Evolutionary conservation across 2,888 invertebrate species (phyloP), one percentile per base, ranked within the genome.

Genomic region (Hirudinaria manillensis): DNA sequence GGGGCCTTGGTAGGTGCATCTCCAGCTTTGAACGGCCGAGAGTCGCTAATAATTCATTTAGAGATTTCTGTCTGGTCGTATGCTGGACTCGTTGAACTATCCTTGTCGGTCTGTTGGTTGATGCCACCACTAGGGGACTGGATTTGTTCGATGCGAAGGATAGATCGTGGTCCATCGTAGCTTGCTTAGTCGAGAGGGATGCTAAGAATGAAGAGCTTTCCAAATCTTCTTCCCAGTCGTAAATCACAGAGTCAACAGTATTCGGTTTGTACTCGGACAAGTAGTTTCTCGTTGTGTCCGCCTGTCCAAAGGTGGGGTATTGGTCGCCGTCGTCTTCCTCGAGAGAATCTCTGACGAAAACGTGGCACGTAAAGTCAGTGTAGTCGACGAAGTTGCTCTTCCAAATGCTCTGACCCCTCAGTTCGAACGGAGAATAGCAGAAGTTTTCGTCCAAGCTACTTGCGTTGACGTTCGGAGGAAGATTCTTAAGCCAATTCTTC

Each of bases 401-500:
- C 29, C 55, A 51, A 24, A 78, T 65, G 19, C 74, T 38, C 38
- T 74, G 66, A 6, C 70, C 66, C 27, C 77, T 72, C 56, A 78
- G 53, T 4, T 56, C 38, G 21, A 70, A 19, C 13, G 78, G 78
- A 21, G 78, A 76, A 34, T 72, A 75, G 68, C 78, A 78, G 55
- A 21, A 61, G 51, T 78, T 78, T 27, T 77, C 76, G 3, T 75
- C 67, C 32, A 66, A 53, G 27, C 55, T 70, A 34, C 74, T 74
- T 27, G 77, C 67, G 13, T 73, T 53, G 19, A 77, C 75, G n/a
- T 34, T 38, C 0, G 70, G 45, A 24, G 38, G 36, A 16, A 75
- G 55, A 13, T 24, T 75, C 61, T 56, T 70, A 29, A 79, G 61
- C 78, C 78, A 79, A 66, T 74, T 68, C 65, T 76, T 76, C 67